phyloP scores from a whole-genome alignment of 2,888 invertebrate genomes.

The Eupithecia dodoneata region DNA sequence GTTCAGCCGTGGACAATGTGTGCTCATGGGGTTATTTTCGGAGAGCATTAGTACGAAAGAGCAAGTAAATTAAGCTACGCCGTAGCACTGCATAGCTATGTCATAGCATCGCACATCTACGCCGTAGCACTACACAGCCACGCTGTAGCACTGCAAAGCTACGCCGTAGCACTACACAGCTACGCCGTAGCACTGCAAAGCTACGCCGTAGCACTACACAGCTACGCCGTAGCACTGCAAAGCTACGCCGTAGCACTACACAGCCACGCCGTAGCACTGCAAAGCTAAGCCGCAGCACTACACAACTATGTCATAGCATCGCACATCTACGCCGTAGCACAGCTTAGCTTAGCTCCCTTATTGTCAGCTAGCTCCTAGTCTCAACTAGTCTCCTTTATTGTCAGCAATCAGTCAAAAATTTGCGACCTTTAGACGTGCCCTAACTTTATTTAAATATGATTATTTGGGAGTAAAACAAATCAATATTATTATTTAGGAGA shows the following conservation, averaged over 20 bases:
- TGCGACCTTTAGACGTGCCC: no score
- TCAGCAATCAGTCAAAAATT: no score
- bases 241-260: background rate
- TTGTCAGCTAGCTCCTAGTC: no score
- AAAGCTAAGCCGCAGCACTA: no score
- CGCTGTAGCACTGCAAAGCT: background rate
- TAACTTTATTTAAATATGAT: background rate
- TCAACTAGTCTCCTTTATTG: no score
- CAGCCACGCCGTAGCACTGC: conserved; percentile 14
- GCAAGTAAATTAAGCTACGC: background rate
- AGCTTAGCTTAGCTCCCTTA: no score
- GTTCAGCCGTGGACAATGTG: no score
- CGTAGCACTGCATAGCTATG: background rate
- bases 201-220: background rate
- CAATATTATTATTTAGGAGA: background rate
- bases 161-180: background rate
- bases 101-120: background rate
- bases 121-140: background rate
- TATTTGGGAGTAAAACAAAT: no score
- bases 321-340: no score
- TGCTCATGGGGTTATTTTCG: no score
- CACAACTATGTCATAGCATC: no score
- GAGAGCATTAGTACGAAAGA: no score
- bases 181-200: background rate
- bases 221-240: background rate